Evolutionary conservation across 2,113 vertebrate genomes (phyloP).

Genomic region (Drymodes brunneopygia): DNA sequence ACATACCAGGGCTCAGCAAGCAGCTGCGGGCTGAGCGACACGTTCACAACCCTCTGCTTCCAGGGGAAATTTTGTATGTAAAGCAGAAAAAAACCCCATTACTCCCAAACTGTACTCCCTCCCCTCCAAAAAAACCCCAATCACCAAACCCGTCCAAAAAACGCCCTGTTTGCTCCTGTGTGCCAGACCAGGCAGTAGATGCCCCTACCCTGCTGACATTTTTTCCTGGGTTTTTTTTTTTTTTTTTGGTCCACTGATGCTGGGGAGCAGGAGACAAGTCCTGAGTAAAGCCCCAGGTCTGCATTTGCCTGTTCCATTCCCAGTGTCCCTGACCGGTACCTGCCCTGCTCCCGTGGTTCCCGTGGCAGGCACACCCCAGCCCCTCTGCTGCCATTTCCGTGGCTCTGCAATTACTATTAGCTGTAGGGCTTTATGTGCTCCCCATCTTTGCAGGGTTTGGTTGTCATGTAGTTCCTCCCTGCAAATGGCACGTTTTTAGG

Average conservation of each 20-base stretch:
- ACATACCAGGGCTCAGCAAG: background rate
- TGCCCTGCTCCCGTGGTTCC: fast-evolving
- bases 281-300: fast-evolving
- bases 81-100: background rate
- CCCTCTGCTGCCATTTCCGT: background rate
- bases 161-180: background rate
- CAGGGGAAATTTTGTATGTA: background rate
- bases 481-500: background rate
- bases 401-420: background rate
- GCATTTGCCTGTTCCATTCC: background rate
- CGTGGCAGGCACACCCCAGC: background rate
- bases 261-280: fast-evolving
- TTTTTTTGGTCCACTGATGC: background rate
- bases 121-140: background rate
- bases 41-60: background rate
- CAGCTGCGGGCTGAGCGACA: fast-evolving
- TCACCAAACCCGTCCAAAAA: background rate
- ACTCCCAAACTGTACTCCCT: background rate
- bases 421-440: background rate
- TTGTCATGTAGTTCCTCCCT: background rate
- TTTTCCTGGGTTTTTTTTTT: background rate
- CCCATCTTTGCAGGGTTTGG: background rate
- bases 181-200: background rate
- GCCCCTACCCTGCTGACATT: background rate
- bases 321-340: fast-evolving